Evolutionary conservation across 2,888 invertebrate species (phyloP), one percentile per base, ranked within the genome.

Genomic region (Amblyjoppa fuscipennis): DNA sequence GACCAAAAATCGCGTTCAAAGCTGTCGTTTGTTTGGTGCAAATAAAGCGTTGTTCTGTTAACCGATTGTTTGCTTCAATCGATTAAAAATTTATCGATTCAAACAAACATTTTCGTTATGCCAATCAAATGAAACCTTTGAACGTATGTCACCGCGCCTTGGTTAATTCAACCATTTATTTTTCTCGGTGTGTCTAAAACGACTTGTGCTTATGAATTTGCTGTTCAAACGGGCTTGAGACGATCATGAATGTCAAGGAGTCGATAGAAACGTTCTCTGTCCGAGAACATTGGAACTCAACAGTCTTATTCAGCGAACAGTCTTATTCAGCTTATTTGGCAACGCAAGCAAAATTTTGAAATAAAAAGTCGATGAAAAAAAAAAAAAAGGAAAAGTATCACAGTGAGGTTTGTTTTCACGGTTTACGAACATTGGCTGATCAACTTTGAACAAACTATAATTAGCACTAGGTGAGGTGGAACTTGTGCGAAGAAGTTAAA

Each of bases 401-500:
- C 45, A 16, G 45, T 4, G 53, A 56, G 34, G 34, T 64, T 31
- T 16, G 31, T 34, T 34, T 64, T 64, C 34, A 31, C 31, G 16
- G 64, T 16, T 34, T 16, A 64, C 16, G 13, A 31, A 64, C 28
- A 49, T 49, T 49, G 16, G 45, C 45, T 16, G 34, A 64, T 31
- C 16, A 64, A 25, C 64, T 64, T 6, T 13, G 34, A 6, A 16
- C 16, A 64, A 64, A 64, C 6, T 64, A 64, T 13, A 25, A 59
- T 49, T 56, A 56, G 9, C 53, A 9, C 68, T 49, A 25, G 75
- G n/a, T 20, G 68, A 28, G 74, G 31, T 34, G 38, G 34, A 34
- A 64, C 5, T 64, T 51, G 51, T 69, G 61, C 73, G 61, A 73
- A 74, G 73, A 25, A 56, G 71, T 64, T 16, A 61, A 74, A 75